phyloP scores from a whole-genome alignment of 2,888 invertebrate species.

The Vanessa cardui region DNA sequence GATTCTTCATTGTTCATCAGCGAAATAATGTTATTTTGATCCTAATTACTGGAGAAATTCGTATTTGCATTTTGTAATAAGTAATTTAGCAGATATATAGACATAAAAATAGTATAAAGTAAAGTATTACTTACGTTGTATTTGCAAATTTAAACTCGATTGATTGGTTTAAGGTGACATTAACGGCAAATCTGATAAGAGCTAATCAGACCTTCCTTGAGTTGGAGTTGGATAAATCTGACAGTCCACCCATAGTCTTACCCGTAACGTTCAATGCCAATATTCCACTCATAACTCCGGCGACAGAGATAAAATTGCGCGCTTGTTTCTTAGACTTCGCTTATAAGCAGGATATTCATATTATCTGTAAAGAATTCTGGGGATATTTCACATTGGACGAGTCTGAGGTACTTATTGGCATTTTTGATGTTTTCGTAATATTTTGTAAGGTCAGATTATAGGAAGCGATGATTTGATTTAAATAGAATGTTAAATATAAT shows the following conservation, averaged over 20 bases:
- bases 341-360: slow-evolving; percentile 73
- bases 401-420: slow-evolving; percentile 59
- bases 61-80: too few relatives aligned
- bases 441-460: not conserved
- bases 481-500: too few relatives aligned
- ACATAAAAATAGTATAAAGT: too few relatives aligned
- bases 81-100: too few relatives aligned
- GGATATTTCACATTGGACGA: slow-evolving; percentile 74
- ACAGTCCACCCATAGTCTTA: slow-evolving; percentile 77
- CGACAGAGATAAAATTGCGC: slow-evolving; percentile 77
- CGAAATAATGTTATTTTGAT: too few relatives aligned
- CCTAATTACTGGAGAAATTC: too few relatives aligned
- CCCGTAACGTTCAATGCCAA: slow-evolving; percentile 78
- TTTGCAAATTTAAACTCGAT: not conserved
- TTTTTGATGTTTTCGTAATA: not conserved
- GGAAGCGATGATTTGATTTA: too few relatives aligned
- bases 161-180: slow-evolving; percentile 67
- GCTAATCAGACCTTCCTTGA: slow-evolving; percentile 72
- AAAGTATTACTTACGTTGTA: too few relatives aligned
- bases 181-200: slow-evolving; percentile 80
- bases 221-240: slow-evolving; percentile 82
- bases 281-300: slow-evolving; percentile 75
- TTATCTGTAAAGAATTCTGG: slow-evolving; percentile 74
- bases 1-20: too few relatives aligned
- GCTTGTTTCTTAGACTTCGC: slow-evolving; percentile 84